Base-by-base conservation (phyloP, 2,797 vertebrate genomes). In the Helarctos malayanus region DNA sequence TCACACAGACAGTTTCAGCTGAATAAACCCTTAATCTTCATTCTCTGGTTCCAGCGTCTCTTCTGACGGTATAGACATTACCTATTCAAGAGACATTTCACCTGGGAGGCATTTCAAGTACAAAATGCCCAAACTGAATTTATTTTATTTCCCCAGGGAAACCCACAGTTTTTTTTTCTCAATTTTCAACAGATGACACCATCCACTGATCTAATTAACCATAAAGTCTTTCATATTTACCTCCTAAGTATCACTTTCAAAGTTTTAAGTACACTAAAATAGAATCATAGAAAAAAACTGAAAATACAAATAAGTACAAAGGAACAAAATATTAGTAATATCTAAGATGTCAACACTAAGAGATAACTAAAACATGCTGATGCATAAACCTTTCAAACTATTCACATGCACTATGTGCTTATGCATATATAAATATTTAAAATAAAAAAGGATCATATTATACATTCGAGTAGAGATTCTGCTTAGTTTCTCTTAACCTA, bases 211-310 rank as follows among this genome's bases (percentile, higher is more conserved):
- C 38, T 88, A 86, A 90, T 88, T 76, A 86, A 65, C 83, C 38
- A 87, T 35, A 75, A 97, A 79, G 38, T 54, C 52, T 84, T 92
- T 59, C 49, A 78, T 19, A 79, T 63, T 21, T 71, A 73, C 8
- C 59, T 71, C 23, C 15, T 92, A 92, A 92, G 79, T 52, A 86
- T 10, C 19, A 97, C 41, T 88, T 85, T 84, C 35, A 92, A 88
- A 75, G 84, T 80, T 97, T 89, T 81, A 94, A 89, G 38, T 47
- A 75, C 1, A 93, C 3, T 87, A 88, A 97, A 82, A 89, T 90
- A 29, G 0, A 4, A 79, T 52, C n/a, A 81, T 35, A 69, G 49
- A 84, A 95, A 91, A 63, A 63, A 90, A 81, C 3, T 79, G 16
- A 95, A 73, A 75, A 83, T 32, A 94, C 3, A 49, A 95, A 94